Conservation (phyloP, 2,797 vertebrate species). For the Pristis pectinata region DNA sequence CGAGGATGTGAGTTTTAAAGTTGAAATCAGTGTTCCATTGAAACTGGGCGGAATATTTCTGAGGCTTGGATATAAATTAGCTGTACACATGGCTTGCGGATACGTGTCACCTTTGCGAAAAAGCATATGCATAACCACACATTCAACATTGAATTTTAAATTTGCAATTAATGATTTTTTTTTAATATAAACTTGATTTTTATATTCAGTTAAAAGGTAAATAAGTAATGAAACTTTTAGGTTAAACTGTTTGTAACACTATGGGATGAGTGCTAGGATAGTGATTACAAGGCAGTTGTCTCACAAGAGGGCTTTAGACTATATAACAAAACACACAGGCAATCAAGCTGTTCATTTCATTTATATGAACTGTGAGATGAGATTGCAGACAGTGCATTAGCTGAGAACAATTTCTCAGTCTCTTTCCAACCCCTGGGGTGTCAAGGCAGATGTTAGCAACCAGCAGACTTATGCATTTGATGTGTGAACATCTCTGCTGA, state of each 20-base stretch:
- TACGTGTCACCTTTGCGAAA: background rate
- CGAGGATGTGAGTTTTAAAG: background rate
- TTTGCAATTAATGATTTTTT: no score
- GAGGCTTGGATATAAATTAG: background rate
- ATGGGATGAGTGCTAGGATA: background rate
- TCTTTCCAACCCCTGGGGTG: background rate
- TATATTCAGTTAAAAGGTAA: background rate
- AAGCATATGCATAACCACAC: background rate
- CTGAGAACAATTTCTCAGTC: background rate
- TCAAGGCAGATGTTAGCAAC: background rate
- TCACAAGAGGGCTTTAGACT: constrained; percentile 18
- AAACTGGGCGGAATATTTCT: background rate
- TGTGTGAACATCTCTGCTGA: background rate
- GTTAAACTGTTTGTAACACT: background rate
- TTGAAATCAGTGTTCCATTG: background rate
- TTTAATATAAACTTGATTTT: background rate
- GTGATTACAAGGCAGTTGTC: background rate
- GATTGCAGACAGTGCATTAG: background rate
- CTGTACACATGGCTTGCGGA: background rate
- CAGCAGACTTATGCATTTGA: background rate
- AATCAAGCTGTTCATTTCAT: background rate
- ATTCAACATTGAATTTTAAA: background rate
- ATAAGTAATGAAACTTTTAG: constrained; percentile 4
- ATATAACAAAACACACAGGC: background rate
- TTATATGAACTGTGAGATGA: constrained; percentile 17